Evolutionary conservation across 2,113 vertebrate species (phyloP).

Genomic region (Leptobrachium leishanense): DNA sequence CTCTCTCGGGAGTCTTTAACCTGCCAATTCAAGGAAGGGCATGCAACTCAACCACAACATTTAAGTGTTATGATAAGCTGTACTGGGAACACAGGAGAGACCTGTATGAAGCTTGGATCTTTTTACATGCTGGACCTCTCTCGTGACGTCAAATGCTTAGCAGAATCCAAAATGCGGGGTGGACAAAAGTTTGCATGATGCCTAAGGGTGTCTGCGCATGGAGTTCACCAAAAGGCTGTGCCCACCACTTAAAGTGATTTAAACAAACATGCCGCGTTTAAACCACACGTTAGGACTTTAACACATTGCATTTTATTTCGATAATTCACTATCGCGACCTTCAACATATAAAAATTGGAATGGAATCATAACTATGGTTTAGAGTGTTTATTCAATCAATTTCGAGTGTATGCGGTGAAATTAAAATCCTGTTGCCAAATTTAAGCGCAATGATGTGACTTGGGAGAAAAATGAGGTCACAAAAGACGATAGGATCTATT

Average conservation of each 20-base stretch:
- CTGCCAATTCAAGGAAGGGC: slow-evolving; percentile 31
- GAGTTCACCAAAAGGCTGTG: slow-evolving; percentile 20
- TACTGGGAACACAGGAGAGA: not conserved
- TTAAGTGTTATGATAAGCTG: slow-evolving; percentile 31
- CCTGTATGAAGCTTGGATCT: slow-evolving; percentile 25
- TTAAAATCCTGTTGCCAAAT: too few species aligned
- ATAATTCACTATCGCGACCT: too few species aligned
- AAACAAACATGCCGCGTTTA: not conserved
- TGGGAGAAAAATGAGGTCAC: too few species aligned
- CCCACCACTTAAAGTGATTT: not conserved
- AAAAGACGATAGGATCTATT: too few species aligned
- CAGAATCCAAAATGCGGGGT: not conserved
- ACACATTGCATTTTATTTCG: too few species aligned
- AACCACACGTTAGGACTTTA: too few species aligned
- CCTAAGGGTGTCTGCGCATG: slow-evolving; percentile 24
- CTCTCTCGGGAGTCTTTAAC: slow-evolving; percentile 19
- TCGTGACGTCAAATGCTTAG: slow-evolving; percentile 7
- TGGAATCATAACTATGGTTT: too few species aligned
- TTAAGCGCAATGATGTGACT: too few species aligned
- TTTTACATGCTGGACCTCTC: slow-evolving; percentile 24
- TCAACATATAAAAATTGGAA: too few species aligned
- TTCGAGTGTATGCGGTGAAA: too few species aligned
- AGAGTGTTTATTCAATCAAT: too few species aligned
- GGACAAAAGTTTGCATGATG: not conserved
- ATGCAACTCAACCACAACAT: slow-evolving; percentile 8